Conservation (phyloP, 2,888 invertebrate genomes). For the Parnassius apollo region DNA sequence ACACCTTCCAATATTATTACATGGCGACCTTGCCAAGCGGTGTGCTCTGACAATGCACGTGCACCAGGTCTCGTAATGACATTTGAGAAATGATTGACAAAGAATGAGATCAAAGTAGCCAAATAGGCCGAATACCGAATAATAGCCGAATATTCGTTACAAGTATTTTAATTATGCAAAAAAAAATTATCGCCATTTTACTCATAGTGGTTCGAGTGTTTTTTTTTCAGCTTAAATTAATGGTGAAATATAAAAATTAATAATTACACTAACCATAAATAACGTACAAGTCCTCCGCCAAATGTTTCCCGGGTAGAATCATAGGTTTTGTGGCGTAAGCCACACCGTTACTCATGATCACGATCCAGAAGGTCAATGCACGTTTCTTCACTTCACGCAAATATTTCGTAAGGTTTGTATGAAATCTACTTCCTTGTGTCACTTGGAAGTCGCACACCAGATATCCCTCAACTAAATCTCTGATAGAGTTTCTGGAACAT, state of each 20-base stretch:
- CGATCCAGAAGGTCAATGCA: constrained; percentile 49
- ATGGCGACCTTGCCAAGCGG: no score
- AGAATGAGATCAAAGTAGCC: no score
- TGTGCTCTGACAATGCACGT: no score
- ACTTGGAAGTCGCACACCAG: constrained; percentile 40
- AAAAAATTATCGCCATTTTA: no score
- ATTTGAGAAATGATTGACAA: no score
- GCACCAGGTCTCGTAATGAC: no score
- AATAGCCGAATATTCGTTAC: no score
- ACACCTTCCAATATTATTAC: no score
- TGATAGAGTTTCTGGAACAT: constrained; percentile 42
- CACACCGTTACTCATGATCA: constrained; percentile 46
- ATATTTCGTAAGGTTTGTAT: constrained; percentile 39
- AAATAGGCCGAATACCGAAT: no score
- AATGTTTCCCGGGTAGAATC: constrained; percentile 47
- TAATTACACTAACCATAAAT: constrained; percentile 41
- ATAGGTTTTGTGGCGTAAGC: constrained; percentile 43
- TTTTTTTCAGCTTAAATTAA: no score
- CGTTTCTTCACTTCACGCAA: constrained; percentile 50
- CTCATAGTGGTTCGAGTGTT: no score
- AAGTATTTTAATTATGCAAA: no score
- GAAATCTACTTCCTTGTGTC: constrained; percentile 42
- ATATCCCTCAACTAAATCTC: constrained; percentile 41
- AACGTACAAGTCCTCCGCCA: constrained; percentile 42
- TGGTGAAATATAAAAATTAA: not conserved